Evolutionary conservation across 2,888 invertebrate genomes (phyloP).

Genomic region (Chrysina gloriosa): DNA sequence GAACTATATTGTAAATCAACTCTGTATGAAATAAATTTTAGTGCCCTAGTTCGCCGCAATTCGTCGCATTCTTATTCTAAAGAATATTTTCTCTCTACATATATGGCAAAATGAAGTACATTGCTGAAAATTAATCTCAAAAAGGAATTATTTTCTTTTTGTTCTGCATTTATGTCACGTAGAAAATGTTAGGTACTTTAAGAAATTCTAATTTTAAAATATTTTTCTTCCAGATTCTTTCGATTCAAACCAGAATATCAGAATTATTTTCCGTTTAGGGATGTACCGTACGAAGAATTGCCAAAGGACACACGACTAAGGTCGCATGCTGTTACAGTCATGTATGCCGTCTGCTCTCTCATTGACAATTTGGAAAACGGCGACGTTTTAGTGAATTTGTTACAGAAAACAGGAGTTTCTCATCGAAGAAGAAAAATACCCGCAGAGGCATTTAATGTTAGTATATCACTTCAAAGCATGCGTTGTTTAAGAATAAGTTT

Average conservation of each 20-base stretch:
- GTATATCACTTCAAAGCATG: no score
- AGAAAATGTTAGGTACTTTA: no score
- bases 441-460: constrained; percentile 47
- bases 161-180: no score
- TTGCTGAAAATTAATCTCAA: no score
- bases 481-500: no score
- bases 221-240: constrained; percentile 64
- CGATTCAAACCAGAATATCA: constrained; percentile 66
- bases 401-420: constrained; percentile 60
- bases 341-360: constrained; percentile 65
- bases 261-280: constrained; percentile 66
- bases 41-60: no score
- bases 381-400: constrained; percentile 65
- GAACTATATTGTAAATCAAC: no score
- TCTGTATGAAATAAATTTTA: no score
- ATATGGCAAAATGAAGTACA: no score
- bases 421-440: constrained; percentile 54
- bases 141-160: no score
- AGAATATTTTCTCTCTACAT: no score
- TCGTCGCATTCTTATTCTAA: no score
- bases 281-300: constrained; percentile 64
- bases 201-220: not conserved
- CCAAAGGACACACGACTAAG: constrained; percentile 65
- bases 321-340: constrained; percentile 67
- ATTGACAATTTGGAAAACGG: constrained; percentile 68